phyloP scores from a whole-genome alignment of 2,888 invertebrate species.

The Altica lythri region DNA sequence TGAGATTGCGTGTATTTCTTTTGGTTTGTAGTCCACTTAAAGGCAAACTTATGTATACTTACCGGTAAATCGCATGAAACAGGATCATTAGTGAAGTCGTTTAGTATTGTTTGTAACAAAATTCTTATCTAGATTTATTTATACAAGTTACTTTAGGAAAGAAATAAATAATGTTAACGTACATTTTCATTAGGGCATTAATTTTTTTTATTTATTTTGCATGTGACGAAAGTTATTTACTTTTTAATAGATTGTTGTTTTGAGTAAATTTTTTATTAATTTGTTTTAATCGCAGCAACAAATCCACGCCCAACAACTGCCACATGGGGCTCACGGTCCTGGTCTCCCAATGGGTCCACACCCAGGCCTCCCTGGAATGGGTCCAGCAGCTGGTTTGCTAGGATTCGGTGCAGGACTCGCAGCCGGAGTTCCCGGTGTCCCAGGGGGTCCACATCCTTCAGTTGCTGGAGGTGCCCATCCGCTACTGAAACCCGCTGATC shows the following conservation, averaged over 20 bases:
- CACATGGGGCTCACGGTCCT: conserved; percentile 55
- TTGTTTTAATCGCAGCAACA: conserved; percentile 50
- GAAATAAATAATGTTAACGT: no score
- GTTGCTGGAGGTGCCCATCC: conserved; percentile 50
- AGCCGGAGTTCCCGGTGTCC: conserved; percentile 46
- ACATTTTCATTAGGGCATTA: no score
- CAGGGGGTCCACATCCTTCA: conserved; percentile 49
- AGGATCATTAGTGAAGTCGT: conserved; percentile 24
- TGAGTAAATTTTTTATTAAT: no score
- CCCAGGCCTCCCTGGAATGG: conserved; percentile 55
- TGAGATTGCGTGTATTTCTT: conserved; percentile 25
- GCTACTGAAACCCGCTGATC: conserved; percentile 54
- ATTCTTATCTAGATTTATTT: conserved; percentile 18
- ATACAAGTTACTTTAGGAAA: no score
- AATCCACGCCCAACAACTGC: conserved; percentile 57
- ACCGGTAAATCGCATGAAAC: conserved; percentile 24
- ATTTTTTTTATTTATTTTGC: no score
- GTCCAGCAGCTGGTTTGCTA: conserved; percentile 47
- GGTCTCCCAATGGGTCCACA: conserved; percentile 55
- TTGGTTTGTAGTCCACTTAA: conserved; percentile 27
- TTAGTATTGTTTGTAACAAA: conserved; percentile 14
- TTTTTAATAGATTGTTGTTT: no score
- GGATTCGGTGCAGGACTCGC: conserved; percentile 50
- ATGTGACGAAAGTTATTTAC: no score
- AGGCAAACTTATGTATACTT: conserved; percentile 23